Base-by-base conservation (phyloP, 1,140 invertebrate species). In the Diachasmimorpha longicaudata region DNA sequence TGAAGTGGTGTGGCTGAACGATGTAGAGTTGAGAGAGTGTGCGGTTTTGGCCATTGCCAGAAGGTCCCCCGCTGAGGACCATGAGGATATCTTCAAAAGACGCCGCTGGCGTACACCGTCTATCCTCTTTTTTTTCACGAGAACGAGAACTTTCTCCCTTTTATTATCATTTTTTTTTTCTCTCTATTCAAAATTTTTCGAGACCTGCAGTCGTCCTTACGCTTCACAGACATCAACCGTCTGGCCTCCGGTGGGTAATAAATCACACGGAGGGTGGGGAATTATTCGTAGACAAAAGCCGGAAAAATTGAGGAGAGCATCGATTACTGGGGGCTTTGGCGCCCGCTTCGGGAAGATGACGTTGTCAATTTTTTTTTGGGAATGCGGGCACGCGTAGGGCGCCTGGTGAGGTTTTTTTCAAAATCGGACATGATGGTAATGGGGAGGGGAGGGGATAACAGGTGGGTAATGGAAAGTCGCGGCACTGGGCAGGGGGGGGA, bases 21-120 rank as follows among this genome's bases (percentile, higher is more conserved):
- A 16, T 70, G 74, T 55, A 58, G 48, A 25, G 58, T 63, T 31
- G 31, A 36, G 25, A 68, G 66, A 68, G 31, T 39, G 77, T 79
- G 68, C 25, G 79, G 81, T 84, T 83, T 83, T 79, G 81, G 80
- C 81, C 16, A 80, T 78, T 83, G 83, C 81, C 80, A 82, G 79
- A 79, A 79, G 79, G 72, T 79, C 80, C 77, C 81, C 82, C 68
- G 79, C 81, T 81, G 80, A 81, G 82, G 76, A 82, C 75, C 25
- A 31, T 11, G 58, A 63, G 58, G 58, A 63, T 76, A 68, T 79
- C 74, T 77, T 85, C 84, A 85, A 84, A 63, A 86, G 85, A 81
- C 63, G 74, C 81, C 80, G 81, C 78, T 63, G 75, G 78, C 72
- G 58, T 25, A 25, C 14, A 10, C 19, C 23, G 3, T 63, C 58